phyloP scores from a whole-genome alignment of 2,113 vertebrate genomes.

The Grantiella picta region DNA sequence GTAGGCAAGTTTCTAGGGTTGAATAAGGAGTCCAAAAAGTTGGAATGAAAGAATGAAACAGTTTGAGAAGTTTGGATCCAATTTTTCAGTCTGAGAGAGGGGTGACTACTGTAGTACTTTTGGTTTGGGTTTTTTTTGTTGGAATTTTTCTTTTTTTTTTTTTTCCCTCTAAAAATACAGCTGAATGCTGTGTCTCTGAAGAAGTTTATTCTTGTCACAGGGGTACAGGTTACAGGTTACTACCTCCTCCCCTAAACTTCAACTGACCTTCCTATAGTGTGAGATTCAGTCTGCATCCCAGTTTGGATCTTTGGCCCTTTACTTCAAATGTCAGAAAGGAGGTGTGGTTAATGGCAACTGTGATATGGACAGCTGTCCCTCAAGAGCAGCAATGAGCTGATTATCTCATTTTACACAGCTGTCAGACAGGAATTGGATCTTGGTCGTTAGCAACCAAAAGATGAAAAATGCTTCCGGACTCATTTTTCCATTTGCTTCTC shows the following conservation, averaged over 20 bases:
- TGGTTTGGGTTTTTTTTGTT: not conserved
- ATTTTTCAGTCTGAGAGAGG: not conserved
- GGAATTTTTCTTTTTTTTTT: not conserved
- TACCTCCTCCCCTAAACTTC: not conserved
- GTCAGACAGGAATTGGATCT: not conserved
- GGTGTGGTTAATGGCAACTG: not conserved
- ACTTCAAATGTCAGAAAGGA: not conserved
- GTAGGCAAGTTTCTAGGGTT: not conserved
- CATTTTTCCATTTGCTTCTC: not conserved
- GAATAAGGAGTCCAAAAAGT: not conserved
- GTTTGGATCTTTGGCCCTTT: not conserved
- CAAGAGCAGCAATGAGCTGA: not conserved
- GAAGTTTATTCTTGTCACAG: not conserved
- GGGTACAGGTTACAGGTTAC: not conserved
- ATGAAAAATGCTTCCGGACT: not conserved
- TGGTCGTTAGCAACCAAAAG: not conserved
- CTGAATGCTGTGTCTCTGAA: not conserved
- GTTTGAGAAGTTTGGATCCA: not conserved
- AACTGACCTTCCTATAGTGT: not conserved
- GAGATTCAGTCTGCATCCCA: not conserved
- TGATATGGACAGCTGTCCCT: constrained; percentile 15
- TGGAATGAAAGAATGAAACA: not conserved
- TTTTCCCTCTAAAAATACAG: not conserved
- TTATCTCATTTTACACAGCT: constrained; percentile 37
- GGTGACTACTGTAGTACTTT: not conserved